Conservation (phyloP, 2,888 invertebrate species). For the Nemapogon koenigi region DNA sequence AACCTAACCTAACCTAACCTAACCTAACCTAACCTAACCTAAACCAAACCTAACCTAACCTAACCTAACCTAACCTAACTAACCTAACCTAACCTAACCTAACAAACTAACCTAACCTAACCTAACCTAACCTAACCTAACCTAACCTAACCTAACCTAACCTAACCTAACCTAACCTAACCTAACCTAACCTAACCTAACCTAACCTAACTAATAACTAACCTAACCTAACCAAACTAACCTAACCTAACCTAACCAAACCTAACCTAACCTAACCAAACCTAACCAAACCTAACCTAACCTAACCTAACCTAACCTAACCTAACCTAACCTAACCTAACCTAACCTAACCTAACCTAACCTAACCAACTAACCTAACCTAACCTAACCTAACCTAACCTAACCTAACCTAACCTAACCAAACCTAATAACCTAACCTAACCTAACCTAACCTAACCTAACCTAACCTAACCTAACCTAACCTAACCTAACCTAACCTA, state of each 20-base stretch:
- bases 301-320: slow-evolving; percentile 12
- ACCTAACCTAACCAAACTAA: slow-evolving; percentile 10
- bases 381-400: too few species aligned
- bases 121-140: slow-evolving; percentile 2
- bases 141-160: slow-evolving; percentile 2
- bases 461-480: too few species aligned
- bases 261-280: slow-evolving; percentile 10
- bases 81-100: slow-evolving; percentile 11
- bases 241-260: slow-evolving; percentile 6
- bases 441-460: too few species aligned
- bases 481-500: too few species aligned
- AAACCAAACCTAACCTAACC: slow-evolving; percentile 12
- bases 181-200: slow-evolving; percentile 4
- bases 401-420: too few species aligned
- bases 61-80: slow-evolving; percentile 10
- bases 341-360: slow-evolving; percentile 11
- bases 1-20: slow-evolving; percentile 11
- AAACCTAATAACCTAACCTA: too few species aligned
- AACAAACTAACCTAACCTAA: slow-evolving; percentile 5
- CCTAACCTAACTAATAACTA: slow-evolving; percentile 5
- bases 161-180: slow-evolving; percentile 1
- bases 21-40: too few species aligned
- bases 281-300: slow-evolving; percentile 11
- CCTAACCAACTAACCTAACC: slow-evolving; percentile 10
- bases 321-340: slow-evolving; percentile 11